Evolutionary conservation across 2,113 vertebrate species (phyloP).

Genomic region (Climacteris rufus): DNA sequence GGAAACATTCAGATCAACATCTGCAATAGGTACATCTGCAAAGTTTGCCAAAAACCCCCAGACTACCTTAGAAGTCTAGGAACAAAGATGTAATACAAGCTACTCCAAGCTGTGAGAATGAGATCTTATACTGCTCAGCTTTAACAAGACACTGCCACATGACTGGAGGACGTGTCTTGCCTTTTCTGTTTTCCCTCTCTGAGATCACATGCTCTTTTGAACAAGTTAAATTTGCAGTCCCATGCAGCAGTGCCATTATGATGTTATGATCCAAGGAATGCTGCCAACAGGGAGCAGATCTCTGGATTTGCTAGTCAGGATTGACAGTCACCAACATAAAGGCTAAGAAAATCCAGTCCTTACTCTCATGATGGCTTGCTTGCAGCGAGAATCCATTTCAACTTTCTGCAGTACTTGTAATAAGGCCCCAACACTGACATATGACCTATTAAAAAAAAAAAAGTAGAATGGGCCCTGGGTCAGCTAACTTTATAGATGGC

Average conservation of each 20-base stretch:
- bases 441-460: constrained; percentile 60
- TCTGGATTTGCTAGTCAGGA: not conserved
- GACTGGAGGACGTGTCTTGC: not conserved
- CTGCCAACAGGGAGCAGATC: not conserved
- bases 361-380: constrained; percentile 77
- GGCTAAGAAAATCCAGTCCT: not conserved
- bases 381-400: constrained; percentile 80
- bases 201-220: not conserved
- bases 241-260: not conserved
- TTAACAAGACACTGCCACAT: not conserved
- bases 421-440: constrained; percentile 67
- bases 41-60: not conserved
- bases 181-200: not conserved
- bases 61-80: not conserved
- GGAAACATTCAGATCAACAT: not conserved
- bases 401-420: constrained; percentile 78
- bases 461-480: not conserved
- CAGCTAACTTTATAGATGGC: not conserved
- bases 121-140: not conserved
- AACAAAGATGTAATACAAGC: not conserved
- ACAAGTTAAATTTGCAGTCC: not conserved
- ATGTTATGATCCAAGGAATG: not conserved
- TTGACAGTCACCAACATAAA: fast-evolving
- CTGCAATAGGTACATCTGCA: not conserved
- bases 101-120: not conserved